Evolutionary conservation across 2,113 vertebrate genomes (phyloP).

Genomic region (Pseudorasbora parva): DNA sequence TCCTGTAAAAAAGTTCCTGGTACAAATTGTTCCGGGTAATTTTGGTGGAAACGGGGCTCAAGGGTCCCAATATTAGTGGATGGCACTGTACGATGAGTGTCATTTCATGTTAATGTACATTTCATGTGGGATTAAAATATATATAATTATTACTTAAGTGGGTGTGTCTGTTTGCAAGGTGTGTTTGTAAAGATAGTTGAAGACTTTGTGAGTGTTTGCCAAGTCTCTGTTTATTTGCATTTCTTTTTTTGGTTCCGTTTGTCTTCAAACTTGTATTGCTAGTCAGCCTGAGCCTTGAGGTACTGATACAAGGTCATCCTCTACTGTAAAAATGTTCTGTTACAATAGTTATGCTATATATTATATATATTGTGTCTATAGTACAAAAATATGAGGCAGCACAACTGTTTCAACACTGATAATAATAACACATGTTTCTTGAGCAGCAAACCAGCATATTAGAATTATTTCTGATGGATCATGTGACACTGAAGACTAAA

Average conservation of each 20-base stretch:
- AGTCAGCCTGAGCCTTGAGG: no score
- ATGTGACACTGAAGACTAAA: no score
- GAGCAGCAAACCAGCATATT: no score
- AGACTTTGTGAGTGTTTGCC: background rate
- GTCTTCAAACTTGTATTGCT: no score
- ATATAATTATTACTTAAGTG: background rate
- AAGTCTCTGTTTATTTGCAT: background rate
- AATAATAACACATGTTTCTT: no score
- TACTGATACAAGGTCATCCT: background rate
- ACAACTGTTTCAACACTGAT: no score
- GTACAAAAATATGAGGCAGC: background rate
- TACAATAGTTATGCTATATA: background rate
- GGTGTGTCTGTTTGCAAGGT: background rate
- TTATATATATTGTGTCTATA: background rate
- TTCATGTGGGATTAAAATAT: background rate
- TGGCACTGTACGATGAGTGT: background rate
- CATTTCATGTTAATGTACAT: background rate
- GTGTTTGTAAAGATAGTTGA: background rate
- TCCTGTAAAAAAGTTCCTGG: no score
- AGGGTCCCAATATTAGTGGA: no score
- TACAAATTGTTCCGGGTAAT: no score
- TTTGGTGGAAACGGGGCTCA: no score
- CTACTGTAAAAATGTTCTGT: background rate
- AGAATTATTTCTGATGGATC: no score
- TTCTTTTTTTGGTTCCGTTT: background rate